Conservation (phyloP, 2,113 vertebrate species). For the Polypterus senegalus region DNA sequence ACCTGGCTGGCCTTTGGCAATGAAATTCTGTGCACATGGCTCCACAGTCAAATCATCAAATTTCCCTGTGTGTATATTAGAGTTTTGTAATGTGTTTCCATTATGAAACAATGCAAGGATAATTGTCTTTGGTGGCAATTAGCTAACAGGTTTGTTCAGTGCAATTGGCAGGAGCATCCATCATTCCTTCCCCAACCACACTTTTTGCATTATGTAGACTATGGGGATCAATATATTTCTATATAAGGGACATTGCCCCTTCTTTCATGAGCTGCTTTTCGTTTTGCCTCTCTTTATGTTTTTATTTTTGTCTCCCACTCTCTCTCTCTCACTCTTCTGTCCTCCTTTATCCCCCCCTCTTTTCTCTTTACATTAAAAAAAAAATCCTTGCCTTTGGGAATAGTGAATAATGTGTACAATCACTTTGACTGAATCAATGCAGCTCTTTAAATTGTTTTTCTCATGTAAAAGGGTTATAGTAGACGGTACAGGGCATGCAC, state of each 20-base stretch:
- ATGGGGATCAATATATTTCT: conserved; percentile 91
- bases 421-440: conserved; percentile 70
- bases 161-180: conserved; percentile 88
- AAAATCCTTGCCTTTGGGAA: conserved; percentile 53
- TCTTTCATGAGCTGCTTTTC: conserved; percentile 75
- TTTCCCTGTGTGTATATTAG: conserved; percentile 91
- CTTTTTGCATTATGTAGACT: conserved; percentile 63
- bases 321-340: no score
- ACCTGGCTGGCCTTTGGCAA: conserved; percentile 72
- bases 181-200: conserved; percentile 68
- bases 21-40: conserved; percentile 75
- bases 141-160: conserved; percentile 94
- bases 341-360: conserved; percentile 7
- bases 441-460: conserved; percentile 58
- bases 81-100: conserved; percentile 91
- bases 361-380: conserved; percentile 73
- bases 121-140: conserved; percentile 97
- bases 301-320: conserved; percentile 42
- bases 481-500: conserved; percentile 25
- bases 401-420: conserved; percentile 59
- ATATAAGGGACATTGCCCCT: conserved; percentile 82
- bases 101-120: conserved; percentile 90
- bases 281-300: conserved; percentile 62
- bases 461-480: conserved; percentile 26
- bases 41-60: conserved; percentile 71